phyloP scores from a whole-genome alignment of 2,797 vertebrate species.

The Micrastur ruficollis region DNA sequence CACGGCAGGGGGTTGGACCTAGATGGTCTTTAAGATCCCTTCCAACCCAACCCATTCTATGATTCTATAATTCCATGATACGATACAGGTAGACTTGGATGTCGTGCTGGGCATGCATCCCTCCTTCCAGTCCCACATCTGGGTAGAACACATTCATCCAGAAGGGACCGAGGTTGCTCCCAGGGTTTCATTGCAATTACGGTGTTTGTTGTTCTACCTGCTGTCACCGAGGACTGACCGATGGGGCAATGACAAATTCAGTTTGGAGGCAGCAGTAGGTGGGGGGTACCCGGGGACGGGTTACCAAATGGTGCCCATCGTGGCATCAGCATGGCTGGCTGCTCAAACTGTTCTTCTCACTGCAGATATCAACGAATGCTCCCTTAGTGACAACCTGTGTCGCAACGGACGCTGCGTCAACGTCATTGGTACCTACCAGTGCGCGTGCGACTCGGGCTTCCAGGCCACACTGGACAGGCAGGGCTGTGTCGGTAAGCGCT shows the following conservation, averaged over 20 bases:
- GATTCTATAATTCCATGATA: no score
- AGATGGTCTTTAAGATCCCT: no score
- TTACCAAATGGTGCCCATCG: rapidly evolving
- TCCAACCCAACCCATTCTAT: no score
- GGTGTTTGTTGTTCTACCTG: background rate
- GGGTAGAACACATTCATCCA: background rate
- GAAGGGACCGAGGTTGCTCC: rapidly evolving
- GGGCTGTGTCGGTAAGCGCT: conserved; percentile 87
- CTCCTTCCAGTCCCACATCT: rapidly evolving
- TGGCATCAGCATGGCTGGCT: background rate
- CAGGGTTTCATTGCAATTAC: rapidly evolving
- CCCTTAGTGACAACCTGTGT: conserved; percentile 87
- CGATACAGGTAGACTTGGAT: background rate
- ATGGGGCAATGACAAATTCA: rapidly evolving
- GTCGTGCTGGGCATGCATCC: background rate
- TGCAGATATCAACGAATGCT: conserved; percentile 89
- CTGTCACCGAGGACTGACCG: background rate
- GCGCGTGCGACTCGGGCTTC: conserved; percentile 88
- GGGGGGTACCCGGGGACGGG: background rate
- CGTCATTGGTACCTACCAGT: conserved; percentile 90
- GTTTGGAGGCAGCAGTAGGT: background rate
- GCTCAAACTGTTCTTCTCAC: background rate
- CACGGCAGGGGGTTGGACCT: no score
- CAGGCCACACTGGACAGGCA: conserved; percentile 85
- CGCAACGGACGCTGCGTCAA: conserved; percentile 88